These are phyloP conservation scores for Connochaetes taurinus DNA, from an alignment of 2,113 vertebrate species.

Conservation along the genomic window DNA sequence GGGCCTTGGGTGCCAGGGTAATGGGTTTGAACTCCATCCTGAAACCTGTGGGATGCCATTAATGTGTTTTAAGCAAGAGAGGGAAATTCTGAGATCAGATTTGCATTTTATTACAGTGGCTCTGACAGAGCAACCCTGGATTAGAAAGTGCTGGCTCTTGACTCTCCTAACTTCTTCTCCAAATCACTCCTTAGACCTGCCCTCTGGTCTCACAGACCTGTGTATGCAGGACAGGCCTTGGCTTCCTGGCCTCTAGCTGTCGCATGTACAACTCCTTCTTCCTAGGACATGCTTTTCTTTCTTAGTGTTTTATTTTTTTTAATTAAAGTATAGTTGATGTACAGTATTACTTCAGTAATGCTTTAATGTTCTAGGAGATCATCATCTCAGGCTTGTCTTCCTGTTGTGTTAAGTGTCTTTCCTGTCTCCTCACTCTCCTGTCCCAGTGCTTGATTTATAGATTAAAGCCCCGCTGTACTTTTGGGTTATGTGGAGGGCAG, in stretches of 20 bases:
- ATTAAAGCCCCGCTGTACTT: accelerated
- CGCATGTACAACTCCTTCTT: background rate
- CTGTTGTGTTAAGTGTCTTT: background rate
- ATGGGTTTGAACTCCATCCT: slow-evolving; percentile 48
- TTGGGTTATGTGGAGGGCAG: background rate
- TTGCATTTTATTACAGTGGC: slow-evolving; percentile 39
- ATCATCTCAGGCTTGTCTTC: background rate
- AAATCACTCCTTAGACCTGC: background rate
- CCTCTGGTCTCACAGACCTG: background rate
- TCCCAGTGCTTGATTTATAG: background rate
- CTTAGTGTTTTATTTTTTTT: background rate
- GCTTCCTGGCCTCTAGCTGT: background rate
- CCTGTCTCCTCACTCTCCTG: background rate
- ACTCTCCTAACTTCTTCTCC: background rate
- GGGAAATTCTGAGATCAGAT: slow-evolving; percentile 8
- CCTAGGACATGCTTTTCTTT: background rate
- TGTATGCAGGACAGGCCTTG: background rate
- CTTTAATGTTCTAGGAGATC: background rate
- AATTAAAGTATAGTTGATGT: background rate
- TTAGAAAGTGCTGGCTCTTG: background rate
- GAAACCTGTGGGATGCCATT: slow-evolving; percentile 36
- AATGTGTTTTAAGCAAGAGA: slow-evolving; percentile 39
- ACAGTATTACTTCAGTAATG: background rate
- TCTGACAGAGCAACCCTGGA: background rate
- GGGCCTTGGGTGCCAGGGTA: slow-evolving; percentile 27